Base-by-base conservation (phyloP, 2,113 vertebrate genomes). In the Crotalus viridis region DNA sequence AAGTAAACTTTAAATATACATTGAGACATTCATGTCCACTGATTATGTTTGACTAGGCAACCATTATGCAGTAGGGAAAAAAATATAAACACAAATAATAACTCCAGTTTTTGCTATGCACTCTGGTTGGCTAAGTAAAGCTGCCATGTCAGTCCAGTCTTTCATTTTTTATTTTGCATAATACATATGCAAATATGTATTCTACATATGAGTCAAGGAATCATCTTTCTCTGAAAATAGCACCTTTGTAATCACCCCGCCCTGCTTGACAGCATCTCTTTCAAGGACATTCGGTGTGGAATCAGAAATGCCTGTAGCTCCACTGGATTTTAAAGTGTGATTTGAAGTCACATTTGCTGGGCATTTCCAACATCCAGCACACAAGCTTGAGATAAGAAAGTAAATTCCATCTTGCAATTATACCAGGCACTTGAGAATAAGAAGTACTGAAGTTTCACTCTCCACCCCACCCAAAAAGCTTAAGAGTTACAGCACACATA, bases 1-100 rank as follows among this genome's bases (percentile, higher is more conserved):
- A 97, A 96, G 94, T 97, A 96, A 91, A 96, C 97, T 96, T 94
- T 94, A 96, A 97, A 96, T 96, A 97, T 94, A 95, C 96, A 97
- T 96, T 96, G 96, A 96, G 95, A 97, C 93, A 95, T 96, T 96
- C 96, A 94, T 88, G 89, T 91, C 92, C 69, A 91, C 93, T 85
- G 95, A 94, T 93, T 94, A 94, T 94, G 90, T 94, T 89, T 92
- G 95, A 90, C 54, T 46, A 91, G 92, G 54, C 94, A 90, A 90
- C 91, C 86, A 90, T 93, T 57, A 6, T 93, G 96, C 94, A 86
- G 87, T 55, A 86, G 64, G 94, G 86, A 92, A 55, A 51, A 51
- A 64, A 93, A 69, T 87, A 2, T 22, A 89, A 64, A 92, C 33
- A 92, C 81, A 94, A 90, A 81, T 43, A 90, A 74, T 43, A 91